A percentile compares a stretch with the other conserved stretches of the same genome.
Evolutionary conservation across 2,888 invertebrate species (phyloP).

Genomic region (Coelogynopora nodosa): DNA sequence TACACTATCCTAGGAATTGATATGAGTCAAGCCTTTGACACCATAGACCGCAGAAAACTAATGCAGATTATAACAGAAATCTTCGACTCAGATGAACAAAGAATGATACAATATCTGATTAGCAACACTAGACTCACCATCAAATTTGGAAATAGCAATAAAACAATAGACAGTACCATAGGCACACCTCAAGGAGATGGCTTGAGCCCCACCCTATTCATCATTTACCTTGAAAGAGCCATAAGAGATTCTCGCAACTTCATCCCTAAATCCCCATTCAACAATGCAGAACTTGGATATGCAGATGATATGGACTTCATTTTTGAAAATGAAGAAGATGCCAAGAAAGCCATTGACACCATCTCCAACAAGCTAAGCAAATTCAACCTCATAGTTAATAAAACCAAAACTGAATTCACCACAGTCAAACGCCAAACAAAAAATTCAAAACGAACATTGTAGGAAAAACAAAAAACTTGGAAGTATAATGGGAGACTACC

Average conservation of each 20-base stretch:
- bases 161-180: neutral
- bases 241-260: neutral
- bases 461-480: too few relatives aligned
- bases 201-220: neutral
- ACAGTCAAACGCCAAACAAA: neutral
- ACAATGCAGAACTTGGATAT: neutral
- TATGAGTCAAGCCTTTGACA: neutral
- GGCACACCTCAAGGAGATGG: neutral
- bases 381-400: neutral
- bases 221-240: neutral
- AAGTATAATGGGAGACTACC: too few relatives aligned
- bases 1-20: slow-evolving; percentile 3
- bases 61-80: neutral
- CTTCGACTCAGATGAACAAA: neutral
- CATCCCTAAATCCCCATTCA: neutral
- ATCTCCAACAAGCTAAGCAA: neutral
- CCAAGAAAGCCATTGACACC: neutral
- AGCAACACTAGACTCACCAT: neutral
- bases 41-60: slow-evolving; percentile 5
- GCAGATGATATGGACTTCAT: neutral
- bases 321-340: neutral
- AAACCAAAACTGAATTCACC: neutral
- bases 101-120: neutral
- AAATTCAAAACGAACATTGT: too few relatives aligned
- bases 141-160: neutral